phyloP scores from a whole-genome alignment of 2,888 invertebrate species.

The Zaprionus lineosus region DNA sequence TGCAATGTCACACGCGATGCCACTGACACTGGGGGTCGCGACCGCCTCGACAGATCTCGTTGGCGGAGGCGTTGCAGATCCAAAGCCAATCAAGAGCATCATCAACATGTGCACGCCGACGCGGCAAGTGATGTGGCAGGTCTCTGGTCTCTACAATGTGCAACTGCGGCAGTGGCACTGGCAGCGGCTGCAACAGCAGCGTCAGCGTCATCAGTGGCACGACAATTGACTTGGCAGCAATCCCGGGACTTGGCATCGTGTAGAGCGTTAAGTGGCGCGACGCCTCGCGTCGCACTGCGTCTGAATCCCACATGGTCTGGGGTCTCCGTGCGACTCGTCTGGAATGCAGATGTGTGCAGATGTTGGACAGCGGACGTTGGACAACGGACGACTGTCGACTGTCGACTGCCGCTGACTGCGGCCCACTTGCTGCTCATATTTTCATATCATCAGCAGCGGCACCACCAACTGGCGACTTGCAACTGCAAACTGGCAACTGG shows the following conservation, averaged over 20 bases:
- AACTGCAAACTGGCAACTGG: constrained; percentile 22
- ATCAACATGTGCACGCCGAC: constrained; percentile 37
- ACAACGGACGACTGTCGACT: constrained; percentile 5
- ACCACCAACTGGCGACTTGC: constrained; percentile 15
- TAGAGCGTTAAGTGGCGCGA: constrained; percentile 64
- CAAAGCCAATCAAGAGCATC: constrained; percentile 58
- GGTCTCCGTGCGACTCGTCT: constrained; percentile 63
- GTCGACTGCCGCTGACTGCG: constrained; percentile 38
- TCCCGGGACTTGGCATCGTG: constrained; percentile 22
- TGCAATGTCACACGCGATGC: constrained; percentile 73
- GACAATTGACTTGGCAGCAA: constrained; percentile 42
- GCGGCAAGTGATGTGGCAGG: constrained; percentile 27
- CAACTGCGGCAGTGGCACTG: constrained; percentile 25
- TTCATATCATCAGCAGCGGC: constrained; percentile 55
- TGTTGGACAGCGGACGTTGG: constrained; percentile 35
- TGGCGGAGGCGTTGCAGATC: constrained; percentile 57
- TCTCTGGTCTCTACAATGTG: constrained; percentile 25
- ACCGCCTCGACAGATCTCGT: constrained; percentile 47
- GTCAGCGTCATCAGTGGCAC: constrained; percentile 27
- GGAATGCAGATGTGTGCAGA: constrained; percentile 72
- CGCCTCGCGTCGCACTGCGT: too few species aligned
- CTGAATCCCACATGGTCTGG: constrained; percentile 78
- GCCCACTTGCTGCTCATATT: constrained; percentile 72
- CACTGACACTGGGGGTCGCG: constrained; percentile 64
- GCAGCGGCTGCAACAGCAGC: constrained; percentile 23